Percentiles rank a stretch among this genome's conserved stretches.
Evolutionary conservation across 2,113 vertebrate genomes (phyloP).

Genomic region (Pipra filicauda): DNA sequence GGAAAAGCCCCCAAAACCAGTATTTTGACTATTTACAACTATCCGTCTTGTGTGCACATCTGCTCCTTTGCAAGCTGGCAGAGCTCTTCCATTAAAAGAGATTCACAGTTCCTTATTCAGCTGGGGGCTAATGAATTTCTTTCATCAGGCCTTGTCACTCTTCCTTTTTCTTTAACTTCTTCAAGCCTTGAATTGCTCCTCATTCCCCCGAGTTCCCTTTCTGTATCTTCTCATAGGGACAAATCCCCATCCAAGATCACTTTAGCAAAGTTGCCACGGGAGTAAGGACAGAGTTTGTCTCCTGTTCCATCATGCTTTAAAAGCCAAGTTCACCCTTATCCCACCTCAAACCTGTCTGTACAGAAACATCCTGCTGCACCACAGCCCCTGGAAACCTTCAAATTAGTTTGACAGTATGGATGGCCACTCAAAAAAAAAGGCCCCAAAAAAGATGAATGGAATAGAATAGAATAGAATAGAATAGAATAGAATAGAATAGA

Average conservation of each 20-base stretch:
- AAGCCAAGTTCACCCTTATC: accelerated
- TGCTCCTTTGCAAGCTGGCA: slow-evolving; percentile 45
- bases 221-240: background rate
- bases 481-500: background rate
- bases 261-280: background rate
- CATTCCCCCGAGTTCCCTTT: background rate
- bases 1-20: background rate
- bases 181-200: background rate
- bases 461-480: background rate
- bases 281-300: background rate
- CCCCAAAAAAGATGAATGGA: background rate
- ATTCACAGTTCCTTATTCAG: slow-evolving; percentile 7
- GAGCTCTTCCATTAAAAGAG: background rate
- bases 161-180: background rate
- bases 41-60: slow-evolving; percentile 56
- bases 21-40: slow-evolving; percentile 44
- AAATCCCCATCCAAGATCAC: accelerated
- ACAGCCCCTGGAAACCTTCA: background rate
- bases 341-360: background rate
- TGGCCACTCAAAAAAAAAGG: background rate
- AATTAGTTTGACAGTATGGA: background rate
- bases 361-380: background rate
- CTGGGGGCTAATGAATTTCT: slow-evolving; percentile 8
- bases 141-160: background rate
- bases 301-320: accelerated